Percentiles rank a stretch among this genome's conserved stretches.
Evolutionary conservation across 2,888 invertebrate genomes (phyloP).

Genomic region (Pristionchus maxplancki): DNA sequence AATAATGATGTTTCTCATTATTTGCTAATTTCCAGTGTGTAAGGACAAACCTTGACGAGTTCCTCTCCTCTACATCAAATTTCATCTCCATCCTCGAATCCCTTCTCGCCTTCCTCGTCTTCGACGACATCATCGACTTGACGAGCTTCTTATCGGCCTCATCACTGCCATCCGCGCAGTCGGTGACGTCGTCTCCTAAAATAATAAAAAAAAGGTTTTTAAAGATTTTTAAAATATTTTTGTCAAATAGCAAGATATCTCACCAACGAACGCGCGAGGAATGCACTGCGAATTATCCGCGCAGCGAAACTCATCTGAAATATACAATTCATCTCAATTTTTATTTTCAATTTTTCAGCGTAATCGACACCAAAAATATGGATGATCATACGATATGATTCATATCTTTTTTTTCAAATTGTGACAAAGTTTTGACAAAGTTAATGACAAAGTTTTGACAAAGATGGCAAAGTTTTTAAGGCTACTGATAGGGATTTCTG

Average conservation of each 20-base stretch:
- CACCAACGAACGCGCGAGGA: not conserved
- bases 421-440: too few species aligned
- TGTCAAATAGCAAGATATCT: too few species aligned
- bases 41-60: not conserved
- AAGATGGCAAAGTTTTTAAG: too few species aligned
- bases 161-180: not conserved
- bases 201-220: too few species aligned
- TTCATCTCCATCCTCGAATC: not conserved
- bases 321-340: too few species aligned
- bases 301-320: slow-evolving; percentile 12
- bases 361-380: too few species aligned
- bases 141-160: not conserved
- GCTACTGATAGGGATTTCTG: not conserved
- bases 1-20: too few species aligned
- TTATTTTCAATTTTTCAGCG: too few species aligned
- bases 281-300: not conserved
- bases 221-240: not conserved
- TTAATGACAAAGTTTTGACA: too few species aligned
- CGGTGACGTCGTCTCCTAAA: not conserved
- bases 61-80: not conserved
- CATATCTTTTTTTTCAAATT: too few species aligned
- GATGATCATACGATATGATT: too few species aligned
- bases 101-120: not conserved
- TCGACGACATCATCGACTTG: not conserved
- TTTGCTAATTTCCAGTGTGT: not conserved